Base-by-base conservation (phyloP, 2,797 vertebrate species). In the Botia kubotai region DNA sequence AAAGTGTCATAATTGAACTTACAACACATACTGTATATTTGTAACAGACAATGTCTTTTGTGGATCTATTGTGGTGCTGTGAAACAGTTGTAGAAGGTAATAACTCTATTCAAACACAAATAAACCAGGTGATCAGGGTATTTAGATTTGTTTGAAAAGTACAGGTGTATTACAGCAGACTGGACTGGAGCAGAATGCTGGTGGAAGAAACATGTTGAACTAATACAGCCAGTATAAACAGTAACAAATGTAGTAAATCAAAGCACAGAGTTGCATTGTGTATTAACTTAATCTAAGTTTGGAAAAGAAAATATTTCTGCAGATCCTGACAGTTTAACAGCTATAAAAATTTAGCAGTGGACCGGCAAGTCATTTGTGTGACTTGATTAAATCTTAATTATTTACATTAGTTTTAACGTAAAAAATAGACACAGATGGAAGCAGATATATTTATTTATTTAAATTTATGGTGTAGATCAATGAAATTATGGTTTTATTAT, bases 401-500 rank as follows among this genome's bases (percentile, higher is more conserved):
- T n/a, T n/a, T n/a, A 63, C 13, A 33, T 29, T 63, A 17, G 33
- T 63, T 62, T 29, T 46, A 50, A 55, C 23, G 29, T 62, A 2
- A 89, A 88, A 89, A 86, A 91, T 91, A 82, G 90, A 90, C 87
- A 88, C 83, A 83, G 75, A 81, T 86, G 67, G 82, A 87, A 87
- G 86, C 79, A 70, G 86, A 86, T 86, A 90, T 86, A 82, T 89
- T 90, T 82, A 87, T 91, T 88, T 86, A 86, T 86, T 90, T 89
- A 84, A 90, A 92, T 90, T 91, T 79, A 92, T 87, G 81, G 84
- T 89, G 85, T 86, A 86, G 91, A 92, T 91, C 83, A 55, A 92
- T 91, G 87, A 91, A 92, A 93, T 90, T 33, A 89, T 90, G 52
- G 81, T 92, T 94, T 93, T 92, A 93, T 92, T 89, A 85, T 88